These are phyloP conservation scores for Girardinus metallicus DNA, from an alignment of 2,797 vertebrate genomes.

Conservation along the genomic window DNA sequence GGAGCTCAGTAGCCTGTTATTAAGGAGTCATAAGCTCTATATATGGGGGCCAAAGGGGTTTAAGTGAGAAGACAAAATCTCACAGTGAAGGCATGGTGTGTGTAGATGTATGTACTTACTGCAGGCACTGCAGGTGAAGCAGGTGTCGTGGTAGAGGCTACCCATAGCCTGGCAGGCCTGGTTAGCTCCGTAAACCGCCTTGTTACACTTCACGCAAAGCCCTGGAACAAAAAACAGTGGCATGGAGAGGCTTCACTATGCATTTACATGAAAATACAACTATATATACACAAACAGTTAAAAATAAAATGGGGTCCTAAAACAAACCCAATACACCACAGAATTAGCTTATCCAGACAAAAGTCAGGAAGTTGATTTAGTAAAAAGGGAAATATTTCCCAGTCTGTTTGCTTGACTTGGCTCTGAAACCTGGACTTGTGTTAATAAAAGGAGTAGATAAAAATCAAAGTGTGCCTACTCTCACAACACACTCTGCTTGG, in stretches of 20 bases:
- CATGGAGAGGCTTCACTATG: slow-evolving; percentile 4
- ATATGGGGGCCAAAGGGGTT: slow-evolving; percentile 9
- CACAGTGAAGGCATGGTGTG: background rate
- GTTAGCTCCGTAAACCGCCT: slow-evolving; percentile 89
- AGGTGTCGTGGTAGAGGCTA: slow-evolving; percentile 92
- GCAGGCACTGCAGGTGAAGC: slow-evolving; percentile 96
- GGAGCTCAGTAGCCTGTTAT: slow-evolving; percentile 25
- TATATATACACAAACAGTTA: background rate
- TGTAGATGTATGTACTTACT: slow-evolving; percentile 84
- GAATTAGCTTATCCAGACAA: background rate
- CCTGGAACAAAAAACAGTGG: slow-evolving; percentile 78
- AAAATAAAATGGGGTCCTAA: background rate
- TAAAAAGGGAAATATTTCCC: slow-evolving; percentile 63
- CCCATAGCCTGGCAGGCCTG: slow-evolving; percentile 99
- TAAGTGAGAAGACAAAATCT: slow-evolving; percentile 8
- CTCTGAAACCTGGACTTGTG: slow-evolving; percentile 42
- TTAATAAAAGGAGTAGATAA: slow-evolving; percentile 62
- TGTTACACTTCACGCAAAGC: slow-evolving; percentile 92
- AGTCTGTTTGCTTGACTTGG: slow-evolving; percentile 76
- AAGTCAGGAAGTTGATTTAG: slow-evolving; percentile 56
- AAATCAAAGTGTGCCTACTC: slow-evolving; percentile 48
- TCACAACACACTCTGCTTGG: slow-evolving; percentile 25
- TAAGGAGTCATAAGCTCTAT: slow-evolving; percentile 29
- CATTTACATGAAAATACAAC: background rate
- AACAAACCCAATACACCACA: background rate